Evolutionary conservation across 2,113 vertebrate genomes (phyloP).

Genomic region (Brevimyrus niger): DNA sequence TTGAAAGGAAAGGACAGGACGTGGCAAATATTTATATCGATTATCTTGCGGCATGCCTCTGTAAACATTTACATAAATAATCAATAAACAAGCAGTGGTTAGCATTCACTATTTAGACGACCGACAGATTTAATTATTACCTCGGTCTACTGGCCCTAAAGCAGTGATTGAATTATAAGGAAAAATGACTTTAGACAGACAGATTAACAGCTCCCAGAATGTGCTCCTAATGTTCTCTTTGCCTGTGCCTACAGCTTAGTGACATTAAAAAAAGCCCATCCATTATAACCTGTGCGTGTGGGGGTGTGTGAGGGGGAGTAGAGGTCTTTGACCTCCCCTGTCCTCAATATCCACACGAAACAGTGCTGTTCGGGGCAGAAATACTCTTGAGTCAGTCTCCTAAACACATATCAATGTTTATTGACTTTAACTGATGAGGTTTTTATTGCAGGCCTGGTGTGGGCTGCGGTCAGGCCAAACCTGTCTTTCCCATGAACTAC

Average conservation of each 20-base stretch:
- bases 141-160: not conserved
- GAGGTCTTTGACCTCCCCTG: not conserved
- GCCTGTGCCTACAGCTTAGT: not conserved
- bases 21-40: not conserved
- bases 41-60: not conserved
- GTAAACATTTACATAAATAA: not conserved
- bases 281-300: not conserved
- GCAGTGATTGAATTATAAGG: not conserved
- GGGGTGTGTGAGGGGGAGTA: not conserved
- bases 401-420: conserved; percentile 7
- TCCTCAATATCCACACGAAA: not conserved
- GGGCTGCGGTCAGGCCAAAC: not conserved
- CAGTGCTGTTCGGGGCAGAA: not conserved
- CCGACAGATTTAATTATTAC: not conserved
- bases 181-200: not conserved
- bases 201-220: not conserved
- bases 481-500: not conserved
- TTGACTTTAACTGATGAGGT: not conserved
- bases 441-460: not conserved
- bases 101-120: not conserved
- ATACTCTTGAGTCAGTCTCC: not conserved
- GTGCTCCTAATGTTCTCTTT: not conserved
- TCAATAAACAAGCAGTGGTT: not conserved
- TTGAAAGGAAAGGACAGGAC: not conserved
- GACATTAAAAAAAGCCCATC: not conserved